phyloP scores from a whole-genome alignment of 1,140 invertebrate species.

The Coelopa frigida region DNA sequence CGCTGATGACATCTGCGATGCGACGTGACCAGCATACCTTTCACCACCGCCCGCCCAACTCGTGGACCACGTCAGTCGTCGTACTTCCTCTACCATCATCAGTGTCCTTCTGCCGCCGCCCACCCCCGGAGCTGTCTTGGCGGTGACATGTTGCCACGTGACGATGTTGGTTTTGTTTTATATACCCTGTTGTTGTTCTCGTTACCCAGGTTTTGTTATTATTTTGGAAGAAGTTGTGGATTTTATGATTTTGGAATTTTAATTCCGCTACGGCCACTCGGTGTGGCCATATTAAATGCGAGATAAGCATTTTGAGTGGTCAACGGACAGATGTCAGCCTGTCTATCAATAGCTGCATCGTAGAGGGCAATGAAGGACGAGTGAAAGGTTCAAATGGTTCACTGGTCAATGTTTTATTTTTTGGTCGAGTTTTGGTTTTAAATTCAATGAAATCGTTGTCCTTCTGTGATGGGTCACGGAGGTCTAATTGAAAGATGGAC shows the following conservation, averaged over 20 bases:
- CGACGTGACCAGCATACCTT: constrained; percentile 10
- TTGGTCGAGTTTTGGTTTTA: too few species aligned
- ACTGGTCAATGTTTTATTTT: too few species aligned
- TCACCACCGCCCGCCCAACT: constrained; percentile 4
- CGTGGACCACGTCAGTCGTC: too few species aligned
- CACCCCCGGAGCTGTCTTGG: neutral
- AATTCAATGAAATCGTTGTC: too few species aligned
- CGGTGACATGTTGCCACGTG: constrained; percentile 8
- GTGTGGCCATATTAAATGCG: neutral
- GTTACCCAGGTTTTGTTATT: too few species aligned
- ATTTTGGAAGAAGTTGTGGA: too few species aligned
- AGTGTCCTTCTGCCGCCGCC: neutral
- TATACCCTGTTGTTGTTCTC: too few species aligned
- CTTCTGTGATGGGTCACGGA: too few species aligned
- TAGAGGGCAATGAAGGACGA: neutral
- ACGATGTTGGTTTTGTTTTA: neutral
- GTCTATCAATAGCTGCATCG: neutral
- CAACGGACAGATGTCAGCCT: neutral
- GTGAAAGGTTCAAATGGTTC: too few species aligned
- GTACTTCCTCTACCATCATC: too few species aligned
- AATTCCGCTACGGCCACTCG: neutral
- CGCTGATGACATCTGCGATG: constrained; percentile 10
- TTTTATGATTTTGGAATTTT: constrained; percentile 11
- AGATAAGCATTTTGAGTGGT: constrained; percentile 6
- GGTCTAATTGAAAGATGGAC: too few species aligned